These are phyloP conservation scores for Zelostemma sp. DNA, from an alignment of 1,140 invertebrate genomes.

Conservation along the genomic window DNA sequence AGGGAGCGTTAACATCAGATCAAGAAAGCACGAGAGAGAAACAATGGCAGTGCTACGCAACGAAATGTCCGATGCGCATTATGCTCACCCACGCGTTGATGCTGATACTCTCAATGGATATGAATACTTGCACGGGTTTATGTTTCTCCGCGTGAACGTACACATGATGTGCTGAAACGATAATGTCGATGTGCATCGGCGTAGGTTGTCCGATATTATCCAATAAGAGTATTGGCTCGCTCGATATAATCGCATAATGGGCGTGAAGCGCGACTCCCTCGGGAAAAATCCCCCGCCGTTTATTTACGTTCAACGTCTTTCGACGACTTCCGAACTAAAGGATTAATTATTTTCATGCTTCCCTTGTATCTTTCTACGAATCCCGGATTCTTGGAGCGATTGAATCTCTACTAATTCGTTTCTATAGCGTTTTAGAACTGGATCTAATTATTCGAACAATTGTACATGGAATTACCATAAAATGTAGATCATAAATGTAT, in stretches of 20 bases:
- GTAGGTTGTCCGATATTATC: slow-evolving; percentile 41
- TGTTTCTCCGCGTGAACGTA: not conserved
- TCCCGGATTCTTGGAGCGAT: no score
- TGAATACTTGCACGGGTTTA: slow-evolving; percentile 5
- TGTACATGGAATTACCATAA: no score
- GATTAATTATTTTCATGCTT: no score
- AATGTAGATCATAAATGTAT: no score
- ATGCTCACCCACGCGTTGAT: slow-evolving; percentile 47
- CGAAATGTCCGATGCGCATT: slow-evolving; percentile 48
- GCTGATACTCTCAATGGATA: slow-evolving; percentile 34
- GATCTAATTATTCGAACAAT: no score
- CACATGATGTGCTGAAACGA: slow-evolving; percentile 12
- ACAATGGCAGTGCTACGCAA: slow-evolving; percentile 45
- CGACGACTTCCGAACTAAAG: no score
- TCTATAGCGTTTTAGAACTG: no score
- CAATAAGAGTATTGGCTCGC: slow-evolving; percentile 30
- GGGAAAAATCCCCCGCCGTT: slow-evolving; percentile 9
- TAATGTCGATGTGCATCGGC: slow-evolving; percentile 29
- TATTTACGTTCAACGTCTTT: not conserved
- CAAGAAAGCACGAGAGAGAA: slow-evolving; percentile 48
- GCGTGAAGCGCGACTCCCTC: slow-evolving; percentile 13
- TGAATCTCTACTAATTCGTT: no score
- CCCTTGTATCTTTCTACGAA: no score
- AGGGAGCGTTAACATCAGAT: slow-evolving; percentile 45
- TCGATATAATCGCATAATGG: slow-evolving; percentile 41